Conservation (phyloP, 2,797 vertebrate genomes). For the Tadarida brasiliensis region DNA sequence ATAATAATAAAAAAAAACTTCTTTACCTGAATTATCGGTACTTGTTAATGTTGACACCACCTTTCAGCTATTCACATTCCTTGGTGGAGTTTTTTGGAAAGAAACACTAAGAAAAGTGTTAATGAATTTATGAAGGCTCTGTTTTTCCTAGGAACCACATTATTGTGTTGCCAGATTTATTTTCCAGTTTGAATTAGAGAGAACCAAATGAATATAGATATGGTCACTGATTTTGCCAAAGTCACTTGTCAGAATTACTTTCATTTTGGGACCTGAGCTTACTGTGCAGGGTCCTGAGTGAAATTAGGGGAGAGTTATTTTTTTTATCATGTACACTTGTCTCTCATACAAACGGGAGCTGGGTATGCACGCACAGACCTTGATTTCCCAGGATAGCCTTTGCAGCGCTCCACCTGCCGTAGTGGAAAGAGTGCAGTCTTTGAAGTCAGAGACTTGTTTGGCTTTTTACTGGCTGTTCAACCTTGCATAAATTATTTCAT, state of each 20-base stretch:
- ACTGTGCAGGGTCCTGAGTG: background rate
- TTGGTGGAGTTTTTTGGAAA: constrained; percentile 15
- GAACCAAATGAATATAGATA: background rate
- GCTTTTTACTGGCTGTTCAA: background rate
- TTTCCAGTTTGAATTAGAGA: constrained; percentile 59
- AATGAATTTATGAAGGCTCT: background rate
- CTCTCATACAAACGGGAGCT: background rate
- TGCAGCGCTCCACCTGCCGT: background rate
- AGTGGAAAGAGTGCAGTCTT: background rate
- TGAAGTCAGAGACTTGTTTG: background rate
- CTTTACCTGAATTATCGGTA: constrained; percentile 45
- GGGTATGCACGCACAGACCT: fast-evolving
- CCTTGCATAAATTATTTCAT: constrained; percentile 4
- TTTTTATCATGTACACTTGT: background rate
- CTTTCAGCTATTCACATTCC: background rate
- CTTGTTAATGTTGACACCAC: constrained; percentile 4
- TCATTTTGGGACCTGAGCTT: background rate
- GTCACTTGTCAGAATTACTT: constrained; percentile 15
- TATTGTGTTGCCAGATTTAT: constrained; percentile 11
- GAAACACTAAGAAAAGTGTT: background rate
- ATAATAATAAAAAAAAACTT: constrained; percentile 48
- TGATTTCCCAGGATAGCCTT: constrained; percentile 7
- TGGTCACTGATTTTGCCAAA: background rate
- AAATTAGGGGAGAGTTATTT: background rate
- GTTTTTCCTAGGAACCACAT: background rate